Base-by-base conservation (phyloP, 2,113 vertebrate species). In the Greenwoodochromis staneri region DNA sequence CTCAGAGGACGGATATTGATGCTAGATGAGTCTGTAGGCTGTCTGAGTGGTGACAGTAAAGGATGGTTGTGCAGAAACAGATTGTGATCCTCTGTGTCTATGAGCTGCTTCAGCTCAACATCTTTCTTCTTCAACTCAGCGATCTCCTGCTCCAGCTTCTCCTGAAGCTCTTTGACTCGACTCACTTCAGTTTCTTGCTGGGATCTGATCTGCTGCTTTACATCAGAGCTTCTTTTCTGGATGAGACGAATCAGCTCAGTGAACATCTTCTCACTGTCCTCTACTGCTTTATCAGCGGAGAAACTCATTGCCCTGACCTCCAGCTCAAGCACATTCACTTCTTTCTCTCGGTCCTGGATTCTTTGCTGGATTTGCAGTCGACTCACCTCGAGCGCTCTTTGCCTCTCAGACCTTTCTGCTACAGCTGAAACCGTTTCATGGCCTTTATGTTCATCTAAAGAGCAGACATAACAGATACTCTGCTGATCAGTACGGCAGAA, bases 401-500 rank as follows among this genome's bases (percentile, higher is more conserved):
- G 71, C 71, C 9, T 78, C 71, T 78, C 71, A 31, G 71, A 29
- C 71, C 71, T 78, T 78, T 78, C 71, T 78, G 71, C 71, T n/a
- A 19, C 27, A 78, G 45, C 71, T 31, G 71, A 78, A 29, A 78
- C 71, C 1, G 45, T 78, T 78, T 78, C 71, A 49, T 49, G 71
- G 16, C 27, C 71, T 49, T 78, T 78, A 31, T 78, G 71, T 49
- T 78, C 45, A 31, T 78, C 71, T 27, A 78, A 31, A 78, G 71
- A 78, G 71, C 71, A 78, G 27, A 78, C 42, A 78, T 78, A 78
- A 78, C 71, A 78, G 3, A 78, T 49, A 78, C 42, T 78, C 71
- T 78, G 71, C 71, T 78, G 71, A 78, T 78, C 71, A 49, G 71
- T 78, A 31, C 42, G 45, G 14, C 71, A 78, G 45, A 78, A 78